phyloP scores from a whole-genome alignment of 2,113 vertebrate species.

The Desmodus rotundus region DNA sequence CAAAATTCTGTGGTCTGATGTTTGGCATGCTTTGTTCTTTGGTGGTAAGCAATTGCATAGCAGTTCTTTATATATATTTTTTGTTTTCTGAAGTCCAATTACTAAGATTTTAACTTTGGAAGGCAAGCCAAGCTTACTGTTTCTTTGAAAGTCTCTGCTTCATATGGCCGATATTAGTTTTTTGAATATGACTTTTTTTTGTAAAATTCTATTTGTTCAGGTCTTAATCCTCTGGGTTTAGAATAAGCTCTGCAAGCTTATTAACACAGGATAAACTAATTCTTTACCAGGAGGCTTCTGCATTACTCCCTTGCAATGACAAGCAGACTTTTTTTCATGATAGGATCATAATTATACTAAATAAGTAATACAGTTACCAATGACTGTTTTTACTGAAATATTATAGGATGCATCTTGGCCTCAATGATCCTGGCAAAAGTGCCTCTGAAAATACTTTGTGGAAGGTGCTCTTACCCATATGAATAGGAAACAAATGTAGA shows the following conservation, averaged over 20 bases:
- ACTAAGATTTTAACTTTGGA: background rate
- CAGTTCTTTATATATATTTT: background rate
- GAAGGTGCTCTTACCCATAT: background rate
- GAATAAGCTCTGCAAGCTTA: background rate
- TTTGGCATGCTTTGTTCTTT: conserved; percentile 26
- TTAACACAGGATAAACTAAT: background rate
- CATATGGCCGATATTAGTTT: background rate
- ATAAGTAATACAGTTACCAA: background rate
- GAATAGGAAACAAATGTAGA: background rate
- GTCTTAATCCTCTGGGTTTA: conserved; percentile 3
- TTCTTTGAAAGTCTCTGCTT: conserved; percentile 12
- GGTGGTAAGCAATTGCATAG: background rate
- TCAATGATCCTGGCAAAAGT: background rate
- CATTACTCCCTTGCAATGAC: background rate
- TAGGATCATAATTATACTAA: background rate
- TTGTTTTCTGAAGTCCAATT: conserved; percentile 20
- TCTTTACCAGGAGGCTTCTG: background rate
- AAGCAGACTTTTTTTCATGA: background rate
- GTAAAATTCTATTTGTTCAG: background rate
- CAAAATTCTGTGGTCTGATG: background rate
- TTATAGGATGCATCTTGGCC: background rate
- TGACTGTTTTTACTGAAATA: background rate
- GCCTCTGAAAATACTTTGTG: background rate
- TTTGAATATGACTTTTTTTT: background rate
- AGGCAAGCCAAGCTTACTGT: background rate